Conservation (phyloP, 2,888 invertebrate genomes). For the Ophion ventricosus region DNA sequence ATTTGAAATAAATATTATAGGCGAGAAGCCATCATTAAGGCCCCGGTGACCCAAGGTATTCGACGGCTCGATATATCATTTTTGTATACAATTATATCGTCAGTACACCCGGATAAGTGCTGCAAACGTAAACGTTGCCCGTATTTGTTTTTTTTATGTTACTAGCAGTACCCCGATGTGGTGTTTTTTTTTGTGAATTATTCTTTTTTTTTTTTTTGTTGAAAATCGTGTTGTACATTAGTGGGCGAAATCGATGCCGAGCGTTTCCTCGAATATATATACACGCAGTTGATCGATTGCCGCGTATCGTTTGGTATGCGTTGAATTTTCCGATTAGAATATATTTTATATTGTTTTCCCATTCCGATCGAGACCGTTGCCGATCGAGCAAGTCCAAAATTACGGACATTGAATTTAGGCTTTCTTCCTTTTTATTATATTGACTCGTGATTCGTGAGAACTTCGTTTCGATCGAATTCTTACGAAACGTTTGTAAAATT, state of each 20-base stretch:
- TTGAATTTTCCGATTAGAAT: slow-evolving; percentile 4
- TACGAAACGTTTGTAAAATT: no score
- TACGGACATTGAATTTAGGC: not conserved
- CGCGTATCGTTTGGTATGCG: slow-evolving; percentile 24
- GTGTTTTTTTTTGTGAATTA: not conserved
- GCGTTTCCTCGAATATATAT: slow-evolving; percentile 2
- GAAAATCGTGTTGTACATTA: slow-evolving; percentile 1
- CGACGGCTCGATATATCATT: not conserved
- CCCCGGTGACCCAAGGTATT: slow-evolving; percentile 38
- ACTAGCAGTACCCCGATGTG: not conserved
- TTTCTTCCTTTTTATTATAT: no score
- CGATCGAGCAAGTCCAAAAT: not conserved
- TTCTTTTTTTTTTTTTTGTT: not conserved
- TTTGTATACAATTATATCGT: slow-evolving; percentile 10
- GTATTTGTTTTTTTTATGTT: not conserved
- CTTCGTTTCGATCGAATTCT: no score
- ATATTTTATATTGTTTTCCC: not conserved
- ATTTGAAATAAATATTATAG: not conserved
- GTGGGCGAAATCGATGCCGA: slow-evolving; percentile 4
- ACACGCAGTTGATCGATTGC: slow-evolving; percentile 15
- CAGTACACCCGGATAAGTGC: slow-evolving; percentile 25
- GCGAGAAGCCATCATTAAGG: not conserved
- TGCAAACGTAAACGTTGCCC: not conserved
- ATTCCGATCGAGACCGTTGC: slow-evolving; percentile 14
- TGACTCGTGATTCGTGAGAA: no score